Evolutionary conservation across 2,113 vertebrate species (phyloP).

Genomic region (Pheucticus melanocephalus): DNA sequence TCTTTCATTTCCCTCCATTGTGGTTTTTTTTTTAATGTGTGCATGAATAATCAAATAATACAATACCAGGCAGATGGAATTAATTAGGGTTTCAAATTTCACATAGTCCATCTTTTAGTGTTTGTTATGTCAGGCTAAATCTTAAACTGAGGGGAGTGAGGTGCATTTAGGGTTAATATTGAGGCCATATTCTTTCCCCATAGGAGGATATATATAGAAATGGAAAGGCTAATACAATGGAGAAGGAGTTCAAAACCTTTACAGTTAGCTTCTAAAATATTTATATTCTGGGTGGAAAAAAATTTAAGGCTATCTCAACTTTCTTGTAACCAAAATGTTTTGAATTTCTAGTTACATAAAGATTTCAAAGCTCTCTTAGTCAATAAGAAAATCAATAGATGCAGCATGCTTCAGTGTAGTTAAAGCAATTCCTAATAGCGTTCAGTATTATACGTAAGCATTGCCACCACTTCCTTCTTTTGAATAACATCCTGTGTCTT

Average conservation of each 20-base stretch:
- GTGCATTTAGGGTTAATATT: background rate
- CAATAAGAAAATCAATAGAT: slow-evolving; percentile 20
- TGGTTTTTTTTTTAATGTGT: background rate
- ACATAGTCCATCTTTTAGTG: background rate
- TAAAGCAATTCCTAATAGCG: background rate
- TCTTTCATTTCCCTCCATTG: background rate
- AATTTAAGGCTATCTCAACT: background rate
- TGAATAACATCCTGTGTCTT: background rate
- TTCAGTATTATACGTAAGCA: background rate
- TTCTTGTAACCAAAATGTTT: slow-evolving; percentile 32
- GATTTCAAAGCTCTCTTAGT: background rate
- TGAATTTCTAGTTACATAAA: slow-evolving; percentile 34
- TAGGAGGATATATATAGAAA: background rate
- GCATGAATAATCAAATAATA: background rate
- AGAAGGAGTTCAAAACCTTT: background rate
- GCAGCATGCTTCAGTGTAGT: background rate
- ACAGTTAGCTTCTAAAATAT: background rate
- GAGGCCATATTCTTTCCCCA: background rate
- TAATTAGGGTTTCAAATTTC: background rate
- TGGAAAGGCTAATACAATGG: background rate
- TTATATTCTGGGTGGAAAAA: background rate
- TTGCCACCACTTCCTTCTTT: background rate
- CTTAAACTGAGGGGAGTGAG: background rate
- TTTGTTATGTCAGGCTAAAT: background rate
- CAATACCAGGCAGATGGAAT: background rate